A percentile compares a stretch with the other conserved stretches of the same genome.
Evolutionary conservation across 1,140 invertebrate species (phyloP).

Genomic region (Vanessa tameamea): DNA sequence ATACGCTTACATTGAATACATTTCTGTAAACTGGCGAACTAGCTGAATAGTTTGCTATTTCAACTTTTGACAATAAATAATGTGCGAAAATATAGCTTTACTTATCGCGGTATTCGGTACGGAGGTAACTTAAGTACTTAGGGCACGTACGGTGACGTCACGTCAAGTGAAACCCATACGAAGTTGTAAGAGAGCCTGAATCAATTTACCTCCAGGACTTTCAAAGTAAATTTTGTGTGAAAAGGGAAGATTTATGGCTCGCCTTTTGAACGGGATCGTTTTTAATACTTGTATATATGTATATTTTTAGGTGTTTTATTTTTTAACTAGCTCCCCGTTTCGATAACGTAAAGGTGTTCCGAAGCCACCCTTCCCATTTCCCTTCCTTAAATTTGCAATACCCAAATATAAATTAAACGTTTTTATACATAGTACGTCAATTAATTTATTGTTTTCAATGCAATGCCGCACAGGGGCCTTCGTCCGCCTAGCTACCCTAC

Average conservation of each 20-base stretch:
- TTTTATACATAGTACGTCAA: no score
- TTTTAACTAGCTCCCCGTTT: neutral
- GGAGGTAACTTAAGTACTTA: neutral
- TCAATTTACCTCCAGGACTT: constrained; percentile 9
- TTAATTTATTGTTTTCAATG: no score
- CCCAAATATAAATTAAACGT: no score
- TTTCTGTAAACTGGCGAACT: no score
- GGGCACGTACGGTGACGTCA: neutral
- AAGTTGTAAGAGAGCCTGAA: constrained; percentile 8
- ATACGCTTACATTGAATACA: no score
- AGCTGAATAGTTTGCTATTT: no score
- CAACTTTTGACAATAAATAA: neutral
- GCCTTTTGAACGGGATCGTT: neutral
- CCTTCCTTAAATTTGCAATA: no score
- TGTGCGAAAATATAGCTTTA: neutral
- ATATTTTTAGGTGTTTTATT: neutral
- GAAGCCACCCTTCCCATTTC: no score
- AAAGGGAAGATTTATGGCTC: constrained; percentile 13
- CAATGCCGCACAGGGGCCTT: no score
- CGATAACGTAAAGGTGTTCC: no score
- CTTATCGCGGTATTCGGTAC: neutral
- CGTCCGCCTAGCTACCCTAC: no score
- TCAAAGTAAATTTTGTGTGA: constrained; percentile 8
- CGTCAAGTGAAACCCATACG: constrained; percentile 7
- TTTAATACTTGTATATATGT: neutral